Base-by-base conservation (phyloP, 2,888 invertebrate genomes). In the Eurytoma californica region DNA sequence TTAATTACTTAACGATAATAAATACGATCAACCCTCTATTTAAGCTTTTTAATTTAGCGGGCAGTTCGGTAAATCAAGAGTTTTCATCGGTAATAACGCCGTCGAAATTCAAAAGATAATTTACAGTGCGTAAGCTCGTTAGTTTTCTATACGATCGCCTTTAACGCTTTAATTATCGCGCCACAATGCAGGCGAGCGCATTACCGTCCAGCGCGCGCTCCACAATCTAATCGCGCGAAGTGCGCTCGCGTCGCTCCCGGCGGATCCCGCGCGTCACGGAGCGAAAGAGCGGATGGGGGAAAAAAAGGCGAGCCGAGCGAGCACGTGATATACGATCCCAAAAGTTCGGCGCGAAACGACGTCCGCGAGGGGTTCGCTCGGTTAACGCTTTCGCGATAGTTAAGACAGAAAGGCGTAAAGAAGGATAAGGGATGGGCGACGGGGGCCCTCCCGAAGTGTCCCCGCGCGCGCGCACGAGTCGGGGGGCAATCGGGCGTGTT, bases 101-200 rank as follows among this genome's bases (percentile, higher is more conserved):
- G 28, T 13, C 39, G 30, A 63, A 28, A 76, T 72, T 72, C 65
- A 58, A 77, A 73, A 47, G 68, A 55, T 78, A 78, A 73, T 79
- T 74, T 69, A 75, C 66, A 66, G 72, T 12, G 47, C 28, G 63
- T 61, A 67, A 72, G 66, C 66, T 72, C 61, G 53, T 57, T 70
- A 60, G 49, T 55, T 72, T 73, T 69, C 65, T 28, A 30, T 61
- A 53, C 55, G 18, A 13, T 18, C 24, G 47, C 67, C 68, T 74
- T 68, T 72, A 69, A 73, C 16, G 72, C 76, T 72, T 72, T 73
- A 80, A 80, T 76, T 77, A 80, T 73, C 53, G 14, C 24, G 61
- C 47, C 14, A 30, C 14, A 72, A 57, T 55, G 47, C 12, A 28
- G 30, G 60, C 9, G 28, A 28, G 16, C 20, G 24, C 18, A 53